Evolutionary conservation across 2,797 vertebrate species (phyloP).

Genomic region (Lepus oiostolus): DNA sequence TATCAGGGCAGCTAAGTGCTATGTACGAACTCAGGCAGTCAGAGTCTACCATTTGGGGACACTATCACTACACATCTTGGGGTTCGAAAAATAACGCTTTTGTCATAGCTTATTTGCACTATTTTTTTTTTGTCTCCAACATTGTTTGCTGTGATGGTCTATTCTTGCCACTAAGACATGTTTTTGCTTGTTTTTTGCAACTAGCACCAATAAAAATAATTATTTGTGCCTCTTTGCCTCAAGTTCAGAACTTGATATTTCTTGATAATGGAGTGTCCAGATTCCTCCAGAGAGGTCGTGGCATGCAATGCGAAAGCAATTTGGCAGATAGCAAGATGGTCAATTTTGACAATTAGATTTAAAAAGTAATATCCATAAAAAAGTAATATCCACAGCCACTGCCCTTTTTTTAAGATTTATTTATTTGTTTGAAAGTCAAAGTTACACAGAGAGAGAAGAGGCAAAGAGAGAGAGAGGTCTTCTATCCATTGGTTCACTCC

Average conservation of each 20-base stretch:
- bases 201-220: not conserved
- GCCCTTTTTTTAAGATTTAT: not conserved
- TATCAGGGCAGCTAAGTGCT: not conserved
- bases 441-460: too few relatives aligned
- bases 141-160: not conserved
- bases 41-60: not conserved
- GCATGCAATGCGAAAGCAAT: not conserved
- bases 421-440: too few relatives aligned
- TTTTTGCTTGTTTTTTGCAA: not conserved
- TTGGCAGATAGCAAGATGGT: not conserved
- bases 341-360: not conserved
- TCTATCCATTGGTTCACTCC: too few relatives aligned
- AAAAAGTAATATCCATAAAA: slow-evolving; percentile 33
- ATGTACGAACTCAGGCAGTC: not conserved
- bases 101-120: not conserved
- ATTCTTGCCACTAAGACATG: not conserved
- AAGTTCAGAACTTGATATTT: not conserved
- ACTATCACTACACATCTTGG: not conserved
- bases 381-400: not conserved
- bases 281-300: not conserved
- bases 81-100: not conserved
- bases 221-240: not conserved
- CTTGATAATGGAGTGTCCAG: not conserved
- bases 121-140: not conserved
- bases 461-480: too few relatives aligned